These are phyloP conservation scores for Sminthurides aquaticus DNA, from an alignment of 2,888 invertebrate genomes.

Conservation along the genomic window DNA sequence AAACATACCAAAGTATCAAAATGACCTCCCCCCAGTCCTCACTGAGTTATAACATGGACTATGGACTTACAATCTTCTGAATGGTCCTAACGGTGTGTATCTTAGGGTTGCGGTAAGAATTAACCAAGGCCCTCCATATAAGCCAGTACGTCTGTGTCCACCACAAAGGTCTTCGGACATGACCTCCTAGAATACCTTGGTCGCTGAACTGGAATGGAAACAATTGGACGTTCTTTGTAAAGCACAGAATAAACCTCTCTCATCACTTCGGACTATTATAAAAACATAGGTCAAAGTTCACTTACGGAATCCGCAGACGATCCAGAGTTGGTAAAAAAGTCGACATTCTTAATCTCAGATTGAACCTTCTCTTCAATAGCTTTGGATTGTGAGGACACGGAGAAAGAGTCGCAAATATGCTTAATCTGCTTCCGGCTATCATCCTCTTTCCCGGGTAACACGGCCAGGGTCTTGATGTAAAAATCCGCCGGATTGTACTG, in stretches of 20 bases:
- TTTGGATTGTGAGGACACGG: conserved; percentile 67
- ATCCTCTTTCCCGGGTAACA: conserved; percentile 48
- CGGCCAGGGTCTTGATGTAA: conserved; percentile 49
- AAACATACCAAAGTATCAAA: not conserved
- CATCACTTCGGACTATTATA: no score
- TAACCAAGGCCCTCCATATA: conserved; percentile 64
- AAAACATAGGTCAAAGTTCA: not conserved
- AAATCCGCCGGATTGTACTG: conserved; percentile 52
- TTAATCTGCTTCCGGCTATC: conserved; percentile 45
- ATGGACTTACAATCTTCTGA: conserved; percentile 35
- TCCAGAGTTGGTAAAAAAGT: conserved; percentile 21
- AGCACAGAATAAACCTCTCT: no score
- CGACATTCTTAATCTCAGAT: conserved; percentile 34
- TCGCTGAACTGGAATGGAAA: conserved; percentile 24
- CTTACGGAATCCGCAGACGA: conserved; percentile 30
- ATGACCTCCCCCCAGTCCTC: not conserved
- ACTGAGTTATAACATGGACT: conserved; percentile 1
- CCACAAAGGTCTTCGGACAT: conserved; percentile 57
- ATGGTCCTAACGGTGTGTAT: conserved; percentile 66
- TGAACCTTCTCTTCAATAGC: conserved; percentile 68
- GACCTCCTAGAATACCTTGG: conserved; percentile 25
- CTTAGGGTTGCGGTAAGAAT: conserved; percentile 70
- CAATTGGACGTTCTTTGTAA: no score
- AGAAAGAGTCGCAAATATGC: conserved; percentile 65
- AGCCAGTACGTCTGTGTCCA: conserved; percentile 67